These are phyloP conservation scores for Phrynocephalus forsythii DNA, from an alignment of 2,797 vertebrate species.

Conservation along the genomic window DNA sequence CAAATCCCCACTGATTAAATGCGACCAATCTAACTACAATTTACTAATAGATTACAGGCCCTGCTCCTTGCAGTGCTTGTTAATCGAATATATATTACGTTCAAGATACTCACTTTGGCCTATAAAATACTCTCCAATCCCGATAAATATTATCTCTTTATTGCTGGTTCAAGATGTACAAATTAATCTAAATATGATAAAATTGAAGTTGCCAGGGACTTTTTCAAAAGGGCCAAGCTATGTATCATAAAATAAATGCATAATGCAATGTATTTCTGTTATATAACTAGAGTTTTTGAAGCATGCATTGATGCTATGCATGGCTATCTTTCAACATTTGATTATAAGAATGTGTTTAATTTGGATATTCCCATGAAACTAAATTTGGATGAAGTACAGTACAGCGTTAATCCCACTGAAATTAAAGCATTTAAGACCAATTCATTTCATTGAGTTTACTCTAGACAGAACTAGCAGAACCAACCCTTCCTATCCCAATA, in stretches of 20 bases:
- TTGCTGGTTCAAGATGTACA: not conserved
- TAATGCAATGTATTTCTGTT: not conserved
- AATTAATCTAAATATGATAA: not conserved
- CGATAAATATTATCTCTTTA: constrained; percentile 1
- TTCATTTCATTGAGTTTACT: too few species aligned
- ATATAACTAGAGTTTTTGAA: not conserved
- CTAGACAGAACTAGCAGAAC: too few species aligned
- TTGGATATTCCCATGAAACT: not conserved
- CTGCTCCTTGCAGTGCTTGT: constrained; percentile 13
- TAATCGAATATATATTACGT: constrained; percentile 15
- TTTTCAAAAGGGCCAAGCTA: not conserved
- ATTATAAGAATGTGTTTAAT: not conserved
- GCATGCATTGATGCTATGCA: not conserved
- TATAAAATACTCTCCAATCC: constrained; percentile 34
- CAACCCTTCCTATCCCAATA: too few species aligned
- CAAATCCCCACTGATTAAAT: too few species aligned
- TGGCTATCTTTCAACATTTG: not conserved
- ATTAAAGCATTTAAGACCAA: too few species aligned
- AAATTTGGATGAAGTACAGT: too few species aligned
- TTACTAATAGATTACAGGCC: too few species aligned
- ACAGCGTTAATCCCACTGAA: too few species aligned
- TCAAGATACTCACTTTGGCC: constrained; percentile 14
- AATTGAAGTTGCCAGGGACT: constrained; percentile 17
- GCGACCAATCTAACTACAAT: too few species aligned
- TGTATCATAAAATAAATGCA: not conserved